These are phyloP conservation scores for Porites cylindrica DNA, from an alignment of 92 coral and sea anemone genomes.

Conservation along the genomic window DNA sequence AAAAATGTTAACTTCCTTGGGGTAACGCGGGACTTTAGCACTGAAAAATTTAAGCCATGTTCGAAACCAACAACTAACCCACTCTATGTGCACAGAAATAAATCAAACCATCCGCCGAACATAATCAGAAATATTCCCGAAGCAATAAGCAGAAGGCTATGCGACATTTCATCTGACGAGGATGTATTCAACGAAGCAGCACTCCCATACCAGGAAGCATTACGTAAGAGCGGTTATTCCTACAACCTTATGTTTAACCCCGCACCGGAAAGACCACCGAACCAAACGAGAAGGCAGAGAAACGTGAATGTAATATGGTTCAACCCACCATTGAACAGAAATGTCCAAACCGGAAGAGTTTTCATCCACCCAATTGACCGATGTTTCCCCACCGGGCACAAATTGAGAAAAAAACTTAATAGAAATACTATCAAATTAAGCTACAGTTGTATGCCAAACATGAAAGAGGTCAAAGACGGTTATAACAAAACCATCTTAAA, in stretches of 20 bases:
- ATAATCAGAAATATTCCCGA: too few relatives aligned
- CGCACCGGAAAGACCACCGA: neutral
- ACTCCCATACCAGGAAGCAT: too few relatives aligned
- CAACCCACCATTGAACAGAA: constrained; percentile 2
- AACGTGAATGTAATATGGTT: neutral
- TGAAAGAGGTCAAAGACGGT: neutral
- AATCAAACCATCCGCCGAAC: neutral
- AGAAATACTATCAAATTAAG: neutral
- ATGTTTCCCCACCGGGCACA: neutral
- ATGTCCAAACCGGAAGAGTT: neutral
- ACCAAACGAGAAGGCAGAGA: neutral
- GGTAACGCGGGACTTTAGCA: too few relatives aligned
- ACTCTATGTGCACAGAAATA: too few relatives aligned
- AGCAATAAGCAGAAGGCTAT: too few relatives aligned
- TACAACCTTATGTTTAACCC: neutral
- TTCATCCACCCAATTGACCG: neutral
- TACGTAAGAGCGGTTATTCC: neutral
- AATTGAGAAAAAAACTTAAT: neutral
- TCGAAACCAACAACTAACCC: too few relatives aligned
- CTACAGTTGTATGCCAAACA: neutral
- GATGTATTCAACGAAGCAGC: too few relatives aligned
- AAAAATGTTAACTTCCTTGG: too few relatives aligned
- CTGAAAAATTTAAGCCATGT: too few relatives aligned
- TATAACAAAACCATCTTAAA: neutral
- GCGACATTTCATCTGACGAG: neutral